Conservation (phyloP, 2,888 invertebrate genomes). For the Parnassius glacialis region DNA sequence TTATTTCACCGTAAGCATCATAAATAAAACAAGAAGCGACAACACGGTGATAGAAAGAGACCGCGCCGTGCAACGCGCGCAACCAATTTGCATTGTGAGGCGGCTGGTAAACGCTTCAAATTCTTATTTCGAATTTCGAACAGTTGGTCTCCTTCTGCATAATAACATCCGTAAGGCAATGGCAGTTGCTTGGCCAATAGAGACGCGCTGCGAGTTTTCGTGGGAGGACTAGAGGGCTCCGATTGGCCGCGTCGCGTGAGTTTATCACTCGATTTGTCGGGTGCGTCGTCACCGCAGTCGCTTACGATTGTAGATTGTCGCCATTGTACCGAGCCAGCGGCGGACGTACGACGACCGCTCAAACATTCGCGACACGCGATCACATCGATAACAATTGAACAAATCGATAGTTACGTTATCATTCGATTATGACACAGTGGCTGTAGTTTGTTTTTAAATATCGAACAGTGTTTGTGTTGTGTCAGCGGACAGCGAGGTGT, state of each 20-base stretch:
- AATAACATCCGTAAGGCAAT: slow-evolving; percentile 79
- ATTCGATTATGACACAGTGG: slow-evolving; percentile 41
- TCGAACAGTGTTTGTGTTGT: slow-evolving; percentile 48
- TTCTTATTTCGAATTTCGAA: slow-evolving; percentile 71
- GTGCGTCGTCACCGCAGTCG: slow-evolving; percentile 72
- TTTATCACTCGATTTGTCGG: slow-evolving; percentile 78
- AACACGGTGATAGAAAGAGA: slow-evolving; percentile 59
- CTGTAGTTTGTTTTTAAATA: slow-evolving; percentile 44
- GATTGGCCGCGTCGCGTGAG: slow-evolving; percentile 65
- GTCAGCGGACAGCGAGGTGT: slow-evolving; percentile 52
- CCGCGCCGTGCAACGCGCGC: slow-evolving; percentile 63
- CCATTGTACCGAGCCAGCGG: slow-evolving; percentile 73
- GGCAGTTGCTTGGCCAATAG: slow-evolving; percentile 78
- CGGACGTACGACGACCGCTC: slow-evolving; percentile 42
- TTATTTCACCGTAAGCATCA: slow-evolving; percentile 39
- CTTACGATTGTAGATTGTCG: slow-evolving; percentile 78
- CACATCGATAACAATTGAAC: slow-evolving; percentile 54
- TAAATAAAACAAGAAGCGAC: slow-evolving; percentile 35
- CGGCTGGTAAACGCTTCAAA: slow-evolving; percentile 74
- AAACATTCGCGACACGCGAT: slow-evolving; percentile 59
- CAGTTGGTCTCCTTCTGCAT: slow-evolving; percentile 78
- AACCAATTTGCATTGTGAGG: slow-evolving; percentile 77
- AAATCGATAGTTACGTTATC: slow-evolving; percentile 53
- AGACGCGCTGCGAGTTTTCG: slow-evolving; percentile 60
- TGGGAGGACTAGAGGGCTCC: slow-evolving; percentile 66